phyloP scores from a whole-genome alignment of 2,888 invertebrate species.

The Gnatocerus cornutus region DNA sequence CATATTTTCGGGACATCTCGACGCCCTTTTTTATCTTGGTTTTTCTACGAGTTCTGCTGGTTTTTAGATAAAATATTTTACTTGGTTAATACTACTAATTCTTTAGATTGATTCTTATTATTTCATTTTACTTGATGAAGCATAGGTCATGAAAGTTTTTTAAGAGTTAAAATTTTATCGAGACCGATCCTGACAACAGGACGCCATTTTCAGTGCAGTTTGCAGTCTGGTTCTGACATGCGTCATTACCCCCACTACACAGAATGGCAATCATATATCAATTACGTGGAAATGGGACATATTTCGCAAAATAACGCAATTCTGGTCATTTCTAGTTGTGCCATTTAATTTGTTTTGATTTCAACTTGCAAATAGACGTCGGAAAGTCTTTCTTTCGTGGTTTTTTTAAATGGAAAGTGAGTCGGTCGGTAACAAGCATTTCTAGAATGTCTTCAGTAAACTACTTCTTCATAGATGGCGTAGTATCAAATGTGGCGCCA shows the following conservation, averaged over 20 bases:
- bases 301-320: constrained; percentile 6
- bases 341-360: no score
- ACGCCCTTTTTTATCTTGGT: constrained; percentile 50
- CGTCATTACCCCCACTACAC: constrained; percentile 50
- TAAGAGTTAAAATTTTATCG: constrained; percentile 61
- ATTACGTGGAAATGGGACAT: not conserved
- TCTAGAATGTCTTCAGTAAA: no score
- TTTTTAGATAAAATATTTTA: constrained; percentile 55
- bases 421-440: no score
- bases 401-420: no score
- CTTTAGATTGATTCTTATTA: constrained; percentile 56
- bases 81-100: constrained; percentile 42
- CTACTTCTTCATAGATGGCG: no score
- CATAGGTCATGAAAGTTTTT: constrained; percentile 68
- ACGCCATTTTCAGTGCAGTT: constrained; percentile 67
- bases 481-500: no score
- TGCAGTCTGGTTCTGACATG: constrained; percentile 53
- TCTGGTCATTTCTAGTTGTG: no score
- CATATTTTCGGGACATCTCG: constrained; percentile 55
- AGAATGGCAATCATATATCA: not conserved
- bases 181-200: constrained; percentile 67
- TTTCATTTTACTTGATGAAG: constrained; percentile 66
- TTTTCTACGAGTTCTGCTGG: constrained; percentile 52
- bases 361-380: no score
- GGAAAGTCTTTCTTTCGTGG: no score